A percentile compares a stretch with the other conserved stretches of the same genome.
phyloP scores from a whole-genome alignment of 2,888 invertebrate genomes.

The Ormia ochracea region DNA sequence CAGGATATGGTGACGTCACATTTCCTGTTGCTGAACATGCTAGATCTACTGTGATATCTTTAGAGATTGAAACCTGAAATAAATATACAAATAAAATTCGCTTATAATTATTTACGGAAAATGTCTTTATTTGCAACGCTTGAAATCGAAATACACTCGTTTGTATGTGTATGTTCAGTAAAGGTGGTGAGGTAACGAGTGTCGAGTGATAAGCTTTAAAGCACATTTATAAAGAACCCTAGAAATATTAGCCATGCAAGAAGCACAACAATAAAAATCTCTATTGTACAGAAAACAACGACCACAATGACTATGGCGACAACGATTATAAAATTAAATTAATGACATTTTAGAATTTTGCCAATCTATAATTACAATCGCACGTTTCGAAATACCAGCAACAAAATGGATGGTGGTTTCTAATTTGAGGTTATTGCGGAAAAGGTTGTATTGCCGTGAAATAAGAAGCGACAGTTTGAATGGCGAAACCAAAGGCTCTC shows the following conservation, averaged over 20 bases:
- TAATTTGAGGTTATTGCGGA: background rate
- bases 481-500: background rate
- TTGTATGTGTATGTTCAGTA: background rate
- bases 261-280: constrained; percentile 14
- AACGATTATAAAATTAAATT: constrained; percentile 68
- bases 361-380: constrained; percentile 74
- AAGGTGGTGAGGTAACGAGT: background rate
- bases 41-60: too few species aligned
- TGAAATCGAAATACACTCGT: background rate
- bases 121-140: constrained; percentile 22
- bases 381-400: constrained; percentile 57
- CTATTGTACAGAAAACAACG: constrained; percentile 34
- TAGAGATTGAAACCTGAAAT: too few species aligned
- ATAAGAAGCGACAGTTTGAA: background rate
- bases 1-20: constrained; percentile 56
- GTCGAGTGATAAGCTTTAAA: constrained; percentile 27
- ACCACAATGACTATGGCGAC: constrained; percentile 42
- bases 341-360: constrained; percentile 71
- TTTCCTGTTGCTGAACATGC: constrained; percentile 54
- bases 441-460: background rate
- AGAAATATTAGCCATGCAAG: constrained; percentile 17
- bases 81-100: constrained; percentile 43
- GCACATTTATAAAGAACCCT: constrained; percentile 33
- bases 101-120: constrained; percentile 45
- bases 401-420: constrained; percentile 51